Conservation (phyloP, 2,797 vertebrate genomes). For the Pogoniulus pusillus region DNA sequence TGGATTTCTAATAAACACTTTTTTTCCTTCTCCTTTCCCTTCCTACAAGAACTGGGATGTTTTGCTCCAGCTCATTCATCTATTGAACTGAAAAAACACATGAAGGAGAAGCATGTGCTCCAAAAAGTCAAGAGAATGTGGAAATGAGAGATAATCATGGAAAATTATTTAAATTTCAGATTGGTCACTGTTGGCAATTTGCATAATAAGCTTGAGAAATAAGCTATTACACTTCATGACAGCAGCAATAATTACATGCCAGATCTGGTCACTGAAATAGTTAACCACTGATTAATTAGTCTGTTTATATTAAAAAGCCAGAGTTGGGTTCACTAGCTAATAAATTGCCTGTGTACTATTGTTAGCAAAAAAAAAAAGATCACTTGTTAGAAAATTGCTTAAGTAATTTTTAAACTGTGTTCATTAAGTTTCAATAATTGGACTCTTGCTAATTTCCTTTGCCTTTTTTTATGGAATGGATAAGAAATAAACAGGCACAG, state of each 20-base stretch:
- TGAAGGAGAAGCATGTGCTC: background rate
- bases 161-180: background rate
- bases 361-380: constrained; percentile 55
- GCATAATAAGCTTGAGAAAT: constrained; percentile 33
- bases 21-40: background rate
- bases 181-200: constrained; percentile 39
- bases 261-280: constrained; percentile 29
- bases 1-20: background rate
- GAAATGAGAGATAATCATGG: background rate
- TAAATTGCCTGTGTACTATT: constrained; percentile 51
- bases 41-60: background rate
- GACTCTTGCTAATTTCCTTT: constrained; percentile 11
- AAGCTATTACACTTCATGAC: background rate
- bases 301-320: constrained; percentile 60
- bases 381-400: constrained; percentile 64
- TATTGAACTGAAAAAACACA: background rate
- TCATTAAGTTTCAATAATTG: constrained; percentile 59
- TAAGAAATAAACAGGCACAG: background rate
- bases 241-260: constrained; percentile 17
- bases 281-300: constrained; percentile 69
- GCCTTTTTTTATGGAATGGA: background rate
- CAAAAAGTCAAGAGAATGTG: background rate
- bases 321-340: constrained; percentile 41
- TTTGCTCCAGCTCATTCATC: background rate
- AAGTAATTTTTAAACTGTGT: constrained; percentile 63